phyloP scores from a whole-genome alignment of 2,113 vertebrate species.

The Anarrhichthys ocellatus region DNA sequence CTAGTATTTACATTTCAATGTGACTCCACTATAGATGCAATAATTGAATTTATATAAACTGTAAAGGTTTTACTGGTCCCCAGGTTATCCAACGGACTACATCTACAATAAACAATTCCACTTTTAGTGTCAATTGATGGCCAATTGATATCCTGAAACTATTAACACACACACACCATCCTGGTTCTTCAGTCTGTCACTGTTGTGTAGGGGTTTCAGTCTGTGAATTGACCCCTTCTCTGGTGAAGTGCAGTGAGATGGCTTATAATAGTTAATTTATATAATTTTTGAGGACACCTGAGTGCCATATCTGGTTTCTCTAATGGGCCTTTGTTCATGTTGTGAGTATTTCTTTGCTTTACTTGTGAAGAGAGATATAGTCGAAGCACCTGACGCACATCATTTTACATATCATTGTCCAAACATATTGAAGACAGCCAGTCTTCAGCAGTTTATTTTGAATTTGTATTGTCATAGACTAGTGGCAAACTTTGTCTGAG shows the following conservation, averaged over 20 bases:
- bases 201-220: conserved; percentile 1
- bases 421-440: conserved; percentile 4
- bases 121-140: background rate
- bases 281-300: conserved; percentile 3
- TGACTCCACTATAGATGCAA: background rate
- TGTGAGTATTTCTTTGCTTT: background rate
- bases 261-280: background rate
- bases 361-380: background rate
- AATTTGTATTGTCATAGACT: background rate
- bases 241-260: conserved; percentile 3
- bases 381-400: background rate
- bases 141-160: conserved; percentile 4
- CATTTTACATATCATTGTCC: conserved; percentile 6
- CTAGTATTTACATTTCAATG: background rate
- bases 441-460: conserved; percentile 17
- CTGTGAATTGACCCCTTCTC: conserved; percentile 6
- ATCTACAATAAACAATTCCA: background rate
- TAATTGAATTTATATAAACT: background rate
- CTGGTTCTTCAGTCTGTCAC: background rate
- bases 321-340: conserved; percentile 1
- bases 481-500: conserved; percentile 44
- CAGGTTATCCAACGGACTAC: background rate
- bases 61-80: rapidly evolving
- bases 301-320: background rate
- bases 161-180: background rate